Percentiles rank a stretch among this genome's conserved stretches.
Evolutionary conservation across 2,113 vertebrate genomes (phyloP).

Genomic region (Myiagra hebetior): DNA sequence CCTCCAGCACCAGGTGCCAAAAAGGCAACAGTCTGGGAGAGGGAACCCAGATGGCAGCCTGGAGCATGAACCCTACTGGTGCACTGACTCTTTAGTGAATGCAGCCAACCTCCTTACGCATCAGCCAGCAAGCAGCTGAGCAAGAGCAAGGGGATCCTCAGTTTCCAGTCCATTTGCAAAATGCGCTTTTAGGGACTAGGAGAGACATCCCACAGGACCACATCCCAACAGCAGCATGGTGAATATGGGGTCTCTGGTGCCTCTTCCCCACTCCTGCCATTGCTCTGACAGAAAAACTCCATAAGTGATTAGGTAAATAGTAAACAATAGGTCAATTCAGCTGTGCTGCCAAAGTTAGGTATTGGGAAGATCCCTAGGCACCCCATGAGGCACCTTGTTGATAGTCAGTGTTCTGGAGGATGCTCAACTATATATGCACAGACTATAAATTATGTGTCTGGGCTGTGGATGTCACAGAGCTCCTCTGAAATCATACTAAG

Average conservation of each 20-base stretch:
- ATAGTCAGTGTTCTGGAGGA: neutral
- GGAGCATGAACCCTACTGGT: neutral
- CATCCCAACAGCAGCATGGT: fast-evolving
- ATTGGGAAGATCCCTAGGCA: neutral
- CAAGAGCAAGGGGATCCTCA: fast-evolving
- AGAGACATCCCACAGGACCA: neutral
- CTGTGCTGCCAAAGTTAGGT: neutral
- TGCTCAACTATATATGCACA: neutral
- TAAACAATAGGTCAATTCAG: neutral
- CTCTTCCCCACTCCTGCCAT: neutral
- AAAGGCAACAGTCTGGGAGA: neutral
- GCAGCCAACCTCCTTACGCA: neutral
- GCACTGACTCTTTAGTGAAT: too few relatives aligned
- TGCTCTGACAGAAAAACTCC: neutral
- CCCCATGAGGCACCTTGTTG: fast-evolving
- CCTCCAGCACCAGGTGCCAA: neutral
- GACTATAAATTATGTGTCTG: neutral
- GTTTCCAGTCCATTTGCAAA: neutral
- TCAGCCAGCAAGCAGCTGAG: fast-evolving
- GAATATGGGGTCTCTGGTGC: neutral
- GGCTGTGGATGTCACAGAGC: neutral
- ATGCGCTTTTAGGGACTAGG: neutral
- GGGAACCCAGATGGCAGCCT: neutral
- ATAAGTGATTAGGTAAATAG: neutral
- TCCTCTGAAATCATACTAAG: neutral